phyloP scores from a whole-genome alignment of 2,888 invertebrate genomes.

The Pristionchus exspectatus region DNA sequence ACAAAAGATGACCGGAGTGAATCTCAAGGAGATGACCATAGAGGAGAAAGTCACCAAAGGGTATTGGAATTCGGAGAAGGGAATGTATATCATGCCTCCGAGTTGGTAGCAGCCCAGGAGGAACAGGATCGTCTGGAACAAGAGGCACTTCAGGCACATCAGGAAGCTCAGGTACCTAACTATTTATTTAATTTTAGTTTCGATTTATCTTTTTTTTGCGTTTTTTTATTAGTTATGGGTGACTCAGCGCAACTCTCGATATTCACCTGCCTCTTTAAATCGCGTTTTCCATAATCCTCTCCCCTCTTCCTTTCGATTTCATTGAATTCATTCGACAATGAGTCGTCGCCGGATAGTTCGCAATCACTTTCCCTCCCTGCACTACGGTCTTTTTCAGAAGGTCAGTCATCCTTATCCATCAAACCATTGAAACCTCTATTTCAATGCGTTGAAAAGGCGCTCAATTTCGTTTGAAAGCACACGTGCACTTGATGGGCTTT shows the following conservation, averaged over 20 bases:
- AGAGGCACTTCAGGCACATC: background rate
- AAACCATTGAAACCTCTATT: background rate
- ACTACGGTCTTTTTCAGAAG: background rate
- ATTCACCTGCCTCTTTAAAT: background rate
- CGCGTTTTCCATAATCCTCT: conserved; percentile 35
- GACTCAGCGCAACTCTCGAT: background rate
- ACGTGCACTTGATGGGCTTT: conserved; percentile 1
- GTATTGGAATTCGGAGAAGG: background rate
- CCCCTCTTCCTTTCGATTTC: background rate
- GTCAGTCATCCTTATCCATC: background rate
- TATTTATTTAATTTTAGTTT: background rate
- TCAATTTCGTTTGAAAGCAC: background rate
- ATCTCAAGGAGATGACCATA: background rate
- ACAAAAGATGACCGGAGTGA: background rate
- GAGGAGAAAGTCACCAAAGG: background rate
- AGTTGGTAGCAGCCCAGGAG: background rate
- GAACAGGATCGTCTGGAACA: background rate
- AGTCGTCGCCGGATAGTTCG: conserved; percentile 24
- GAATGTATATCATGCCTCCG: background rate
- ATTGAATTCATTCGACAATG: conserved; percentile 22
- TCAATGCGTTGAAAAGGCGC: background rate
- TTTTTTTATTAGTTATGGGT: background rate
- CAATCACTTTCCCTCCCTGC: conserved; percentile 37
- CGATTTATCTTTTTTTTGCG: background rate
- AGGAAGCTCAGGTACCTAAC: background rate